Percentiles rank a stretch among this genome's conserved stretches.
These are phyloP conservation scores for Copsychus sechellarum DNA, from an alignment of 2,113 vertebrate species.

Conservation along the genomic window DNA sequence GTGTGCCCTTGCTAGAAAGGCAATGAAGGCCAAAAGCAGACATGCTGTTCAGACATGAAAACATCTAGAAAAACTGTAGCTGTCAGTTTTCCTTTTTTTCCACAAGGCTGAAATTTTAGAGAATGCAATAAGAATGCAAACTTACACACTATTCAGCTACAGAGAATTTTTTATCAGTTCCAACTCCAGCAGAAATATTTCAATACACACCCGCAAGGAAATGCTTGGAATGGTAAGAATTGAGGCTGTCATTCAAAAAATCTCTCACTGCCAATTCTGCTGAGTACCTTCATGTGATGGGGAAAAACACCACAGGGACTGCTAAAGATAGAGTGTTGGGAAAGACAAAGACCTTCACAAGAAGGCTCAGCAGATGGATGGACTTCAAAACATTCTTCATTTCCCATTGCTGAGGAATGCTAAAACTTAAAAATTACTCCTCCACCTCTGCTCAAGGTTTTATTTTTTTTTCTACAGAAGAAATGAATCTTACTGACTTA, in stretches of 20 bases:
- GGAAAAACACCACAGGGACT: neutral
- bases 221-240: neutral
- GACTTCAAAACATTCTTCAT: neutral
- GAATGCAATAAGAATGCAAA: neutral
- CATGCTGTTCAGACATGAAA: neutral
- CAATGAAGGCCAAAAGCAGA: neutral
- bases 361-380: neutral
- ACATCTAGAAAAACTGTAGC: neutral
- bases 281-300: neutral
- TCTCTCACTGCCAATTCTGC: neutral
- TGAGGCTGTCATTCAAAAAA: conserved; percentile 4
- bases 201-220: conserved; percentile 4
- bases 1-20: neutral
- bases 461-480: neutral
- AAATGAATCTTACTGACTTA: neutral
- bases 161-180: neutral
- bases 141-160: neutral
- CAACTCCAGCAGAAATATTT: conserved; percentile 16
- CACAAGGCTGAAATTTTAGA: neutral
- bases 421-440: neutral
- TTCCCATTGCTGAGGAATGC: neutral
- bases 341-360: neutral
- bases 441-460: neutral
- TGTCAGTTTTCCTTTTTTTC: neutral
- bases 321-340: neutral